Evolutionary conservation across 2,797 vertebrate species (phyloP), one percentile per base, ranked within the genome.

Genomic region (Vireo griseus): DNA sequence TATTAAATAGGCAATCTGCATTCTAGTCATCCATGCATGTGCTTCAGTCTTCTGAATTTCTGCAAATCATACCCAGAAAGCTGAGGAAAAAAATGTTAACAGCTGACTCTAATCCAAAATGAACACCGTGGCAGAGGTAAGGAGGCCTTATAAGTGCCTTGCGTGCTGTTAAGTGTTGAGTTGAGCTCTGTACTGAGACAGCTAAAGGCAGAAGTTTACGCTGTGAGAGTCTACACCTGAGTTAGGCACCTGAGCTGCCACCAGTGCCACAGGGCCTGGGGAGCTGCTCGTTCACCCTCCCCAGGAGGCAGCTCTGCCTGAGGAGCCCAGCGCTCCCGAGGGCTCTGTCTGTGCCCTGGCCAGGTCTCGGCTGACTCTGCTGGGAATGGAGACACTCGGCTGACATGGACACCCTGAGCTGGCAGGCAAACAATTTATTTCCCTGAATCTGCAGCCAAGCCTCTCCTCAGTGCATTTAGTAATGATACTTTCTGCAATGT

Each of bases 1-100:
- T 67, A 88, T 84, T 92, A 88, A 88, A 86, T 25, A 92, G 90
- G 58, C 65, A 75, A 90, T 88, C 55, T 81, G 35, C n/a, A 95
- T 95, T 93, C 83, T 16, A 90, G 45, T 92, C 83, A 66, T 48
- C 65, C 72, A 58, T 39, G 16, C 37, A 7, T 28, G 33, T 73
- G 47, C 77, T 78, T 81, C 71, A 86, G 37, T n/a, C 33, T 68
- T 88, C 73, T 68, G 59, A 82, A 85, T 90, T 86, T 95, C 73
- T 86, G 63, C 28, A 86, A 84, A 76, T 84, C 16, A 7, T n/a
- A 65, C 26, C 18, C 66, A 95, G 58, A 94, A 95, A 93, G 28
- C 48, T 63, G 15, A 13, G 40, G 72, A 85, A 71, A 59, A 86
- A 86, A 75, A 73, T n/a, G 65, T 52, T 51, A 94, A 58, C 54